Evolutionary conservation across 2,888 invertebrate species (phyloP).

Genomic region (Thecophora atra): DNA sequence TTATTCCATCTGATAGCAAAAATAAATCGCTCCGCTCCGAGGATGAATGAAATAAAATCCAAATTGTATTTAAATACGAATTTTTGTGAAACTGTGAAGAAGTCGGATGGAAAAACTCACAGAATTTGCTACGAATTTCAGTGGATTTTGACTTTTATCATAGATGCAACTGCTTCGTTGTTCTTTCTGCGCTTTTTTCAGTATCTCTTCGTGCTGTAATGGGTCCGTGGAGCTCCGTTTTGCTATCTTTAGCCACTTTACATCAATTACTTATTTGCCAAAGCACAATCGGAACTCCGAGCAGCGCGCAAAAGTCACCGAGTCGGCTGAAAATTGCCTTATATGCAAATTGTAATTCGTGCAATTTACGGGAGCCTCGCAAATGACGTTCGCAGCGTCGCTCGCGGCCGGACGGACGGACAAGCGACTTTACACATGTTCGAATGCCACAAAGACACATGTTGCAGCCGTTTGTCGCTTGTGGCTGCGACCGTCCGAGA

Average conservation of each 20-base stretch:
- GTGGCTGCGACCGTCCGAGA: not conserved
- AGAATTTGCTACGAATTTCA: no score
- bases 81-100: no score
- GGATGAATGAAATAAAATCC: no score
- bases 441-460: constrained; percentile 3
- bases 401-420: not conserved
- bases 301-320: not conserved
- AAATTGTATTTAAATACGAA: no score
- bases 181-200: not conserved
- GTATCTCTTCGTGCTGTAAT: no score
- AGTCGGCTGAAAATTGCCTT: constrained; percentile 4
- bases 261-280: not conserved
- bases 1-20: no score
- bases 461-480: constrained; percentile 19
- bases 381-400: constrained; percentile 5
- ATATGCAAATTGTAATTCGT: constrained; percentile 31
- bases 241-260: constrained; percentile 3
- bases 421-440: not conserved
- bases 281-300: not conserved
- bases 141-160: no score
- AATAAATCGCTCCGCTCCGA: no score
- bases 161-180: no score
- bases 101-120: no score
- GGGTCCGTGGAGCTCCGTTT: no score
- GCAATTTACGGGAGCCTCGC: constrained; percentile 18